Base-by-base conservation (phyloP, 2,113 vertebrate species). In the Corythaeola cristata region DNA sequence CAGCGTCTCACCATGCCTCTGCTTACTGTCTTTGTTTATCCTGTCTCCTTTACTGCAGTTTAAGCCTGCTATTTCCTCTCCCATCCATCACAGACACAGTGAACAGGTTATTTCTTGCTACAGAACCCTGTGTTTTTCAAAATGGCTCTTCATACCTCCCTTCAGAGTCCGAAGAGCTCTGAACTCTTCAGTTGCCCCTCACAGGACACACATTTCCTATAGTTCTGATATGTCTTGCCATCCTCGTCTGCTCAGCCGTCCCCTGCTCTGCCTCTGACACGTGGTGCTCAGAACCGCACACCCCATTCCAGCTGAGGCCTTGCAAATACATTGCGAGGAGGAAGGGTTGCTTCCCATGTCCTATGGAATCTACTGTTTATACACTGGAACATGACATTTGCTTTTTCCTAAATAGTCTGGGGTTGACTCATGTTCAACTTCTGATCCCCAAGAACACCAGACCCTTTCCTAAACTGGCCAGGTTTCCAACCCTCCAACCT, bases 61-160 rank as follows among this genome's bases (percentile, higher is more conserved):
- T 67, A 78, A 72, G 60, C n/a, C 26, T 76, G 9, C 49, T 59
- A 20, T 85, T 96, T 89, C 60, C n/a, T 75, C 47, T 94, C 81
- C 35, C 47, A 81, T 47, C 44, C 60, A 82, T 47, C 64, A 84
- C 50, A 86, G 55, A 60, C 84, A 73, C 13, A 74, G 21, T 11
- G 6, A 89, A 37, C 49, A 49, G 28, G 37, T 62, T 89, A 75
- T 53, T 89, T 89, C 55, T 80, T 50, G 23, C 52, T 82, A 75
- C 8, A 68, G 44, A 88, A 93, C n/a, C 37, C 77, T 11, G 15
- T 35, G 27, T 15, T 91, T 91, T 81, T 75, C 60, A 81, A 94
- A 91, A 89, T 8, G 6, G 24, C 23, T 55, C 49, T 72, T 94
- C 60, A 39, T 12, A 39, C 41, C 47, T 75, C 32, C 11, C 17